Evolutionary conservation across 2,888 invertebrate genomes (phyloP).

Genomic region (Himalopsyche anomala): DNA sequence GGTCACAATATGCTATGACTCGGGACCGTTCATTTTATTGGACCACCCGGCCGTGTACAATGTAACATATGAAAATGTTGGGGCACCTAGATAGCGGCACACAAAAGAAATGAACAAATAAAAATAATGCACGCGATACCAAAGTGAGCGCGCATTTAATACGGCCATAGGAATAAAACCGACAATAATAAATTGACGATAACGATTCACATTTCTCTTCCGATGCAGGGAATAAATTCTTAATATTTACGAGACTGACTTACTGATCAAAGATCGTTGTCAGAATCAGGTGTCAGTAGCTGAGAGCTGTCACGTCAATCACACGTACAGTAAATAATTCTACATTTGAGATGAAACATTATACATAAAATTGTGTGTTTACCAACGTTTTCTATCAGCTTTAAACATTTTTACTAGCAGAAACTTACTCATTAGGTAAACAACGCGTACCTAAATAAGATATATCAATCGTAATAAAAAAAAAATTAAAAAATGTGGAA

Average conservation of each 20-base stretch:
- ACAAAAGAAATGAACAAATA: slow-evolving; percentile 43
- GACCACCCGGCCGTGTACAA: slow-evolving; percentile 37
- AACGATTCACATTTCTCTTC: not conserved
- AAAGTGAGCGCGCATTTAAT: not conserved
- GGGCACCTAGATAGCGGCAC: slow-evolving; percentile 8
- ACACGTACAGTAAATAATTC: not conserved
- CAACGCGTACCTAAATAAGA: too few relatives aligned
- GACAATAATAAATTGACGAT: not conserved
- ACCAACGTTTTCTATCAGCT: too few relatives aligned
- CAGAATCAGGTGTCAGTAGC: slow-evolving; percentile 12
- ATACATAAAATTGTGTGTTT: not conserved
- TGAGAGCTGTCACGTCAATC: slow-evolving; percentile 41
- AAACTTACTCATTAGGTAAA: too few relatives aligned
- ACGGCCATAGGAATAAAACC: not conserved
- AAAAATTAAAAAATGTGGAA: too few relatives aligned
- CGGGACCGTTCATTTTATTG: slow-evolving; percentile 44
- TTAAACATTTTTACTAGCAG: too few relatives aligned
- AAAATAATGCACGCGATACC: slow-evolving; percentile 20
- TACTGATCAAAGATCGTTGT: slow-evolving; percentile 36
- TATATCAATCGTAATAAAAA: too few relatives aligned
- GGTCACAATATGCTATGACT: slow-evolving; percentile 48
- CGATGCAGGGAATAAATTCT: not conserved
- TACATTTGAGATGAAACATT: not conserved
- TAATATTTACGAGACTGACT: not conserved
- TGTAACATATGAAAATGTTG: slow-evolving; percentile 38